Evolutionary conservation across 2,888 invertebrate genomes (phyloP).

Genomic region (Machimus rusticus): DNA sequence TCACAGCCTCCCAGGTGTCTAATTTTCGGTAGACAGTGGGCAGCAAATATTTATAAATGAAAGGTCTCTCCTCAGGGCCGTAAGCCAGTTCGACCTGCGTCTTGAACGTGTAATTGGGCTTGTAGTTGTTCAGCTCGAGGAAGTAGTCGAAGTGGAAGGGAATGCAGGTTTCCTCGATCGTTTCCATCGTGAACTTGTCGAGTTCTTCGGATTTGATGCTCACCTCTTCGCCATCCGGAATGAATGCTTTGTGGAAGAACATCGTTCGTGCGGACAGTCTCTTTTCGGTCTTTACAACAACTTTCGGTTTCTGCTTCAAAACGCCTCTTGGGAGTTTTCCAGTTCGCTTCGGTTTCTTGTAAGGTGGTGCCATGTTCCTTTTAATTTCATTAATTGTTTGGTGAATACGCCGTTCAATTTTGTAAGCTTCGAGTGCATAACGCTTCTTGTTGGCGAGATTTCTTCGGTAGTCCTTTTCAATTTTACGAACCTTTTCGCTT

Average conservation of each 20-base stretch:
- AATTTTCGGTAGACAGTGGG: conserved; percentile 53
- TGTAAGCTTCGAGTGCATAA: conserved; percentile 56
- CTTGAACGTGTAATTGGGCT: conserved; percentile 60
- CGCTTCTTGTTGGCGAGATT: conserved; percentile 52
- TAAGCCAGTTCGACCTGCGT: conserved; percentile 58
- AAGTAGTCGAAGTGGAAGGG: conserved; percentile 62
- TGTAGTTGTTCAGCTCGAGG: conserved; percentile 58
- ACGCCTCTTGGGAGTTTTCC: conserved; percentile 54
- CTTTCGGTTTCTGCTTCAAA: conserved; percentile 51
- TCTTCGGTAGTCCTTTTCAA: conserved; percentile 54
- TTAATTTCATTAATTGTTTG: conserved; percentile 57
- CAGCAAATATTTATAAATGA: conserved; percentile 51
- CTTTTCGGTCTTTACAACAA: conserved; percentile 46
- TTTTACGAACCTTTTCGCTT: conserved; percentile 47
- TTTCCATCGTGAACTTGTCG: conserved; percentile 29
- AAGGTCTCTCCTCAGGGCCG: conserved; percentile 56
- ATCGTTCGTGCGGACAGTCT: conserved; percentile 54
- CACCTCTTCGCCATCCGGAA: neutral
- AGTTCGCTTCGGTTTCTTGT: conserved; percentile 52
- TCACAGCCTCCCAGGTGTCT: conserved; percentile 54
- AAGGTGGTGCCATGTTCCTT: conserved; percentile 57
- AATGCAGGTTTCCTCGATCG: conserved; percentile 53
- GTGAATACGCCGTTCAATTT: conserved; percentile 57
- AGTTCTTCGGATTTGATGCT: conserved; percentile 50
- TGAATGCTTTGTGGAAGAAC: conserved; percentile 58